Evolutionary conservation across 2,888 invertebrate genomes (phyloP).

Genomic region (Caenorhabditis plicata): DNA sequence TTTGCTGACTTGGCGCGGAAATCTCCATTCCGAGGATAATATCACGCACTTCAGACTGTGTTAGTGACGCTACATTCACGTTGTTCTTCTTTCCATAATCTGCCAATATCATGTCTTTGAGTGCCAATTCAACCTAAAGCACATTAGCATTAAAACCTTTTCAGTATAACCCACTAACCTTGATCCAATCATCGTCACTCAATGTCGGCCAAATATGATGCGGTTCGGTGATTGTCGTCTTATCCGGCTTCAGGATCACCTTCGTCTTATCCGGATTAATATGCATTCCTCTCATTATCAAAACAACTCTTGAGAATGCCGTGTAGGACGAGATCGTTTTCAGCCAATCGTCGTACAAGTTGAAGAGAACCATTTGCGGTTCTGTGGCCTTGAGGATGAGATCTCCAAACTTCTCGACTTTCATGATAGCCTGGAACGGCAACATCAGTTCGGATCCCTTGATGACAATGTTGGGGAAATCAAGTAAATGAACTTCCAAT

Average conservation of each 20-base stretch:
- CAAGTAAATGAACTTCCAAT: constrained; percentile 91
- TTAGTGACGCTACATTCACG: constrained; percentile 96
- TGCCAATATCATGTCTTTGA: constrained; percentile 95
- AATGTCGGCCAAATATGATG: constrained; percentile 99
- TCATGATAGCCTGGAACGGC: constrained; percentile 82
- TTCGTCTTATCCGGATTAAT: constrained; percentile 99
- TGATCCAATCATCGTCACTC: constrained; percentile 98
- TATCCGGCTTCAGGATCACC: constrained; percentile 95
- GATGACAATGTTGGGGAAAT: constrained; percentile 99
- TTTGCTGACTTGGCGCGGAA: constrained; percentile 95
- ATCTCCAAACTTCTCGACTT: constrained; percentile 95
- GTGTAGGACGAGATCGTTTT: constrained; percentile 99
- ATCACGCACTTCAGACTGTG: constrained; percentile 95
- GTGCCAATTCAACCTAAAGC: constrained; percentile 88
- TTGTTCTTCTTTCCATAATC: constrained; percentile 99
- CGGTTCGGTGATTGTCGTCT: constrained; percentile 95
- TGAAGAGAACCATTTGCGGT: constrained; percentile 99
- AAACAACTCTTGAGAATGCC: constrained; percentile 92
- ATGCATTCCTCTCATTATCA: constrained; percentile 92
- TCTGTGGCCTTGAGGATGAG: constrained; percentile 97
- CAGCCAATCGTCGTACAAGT: constrained; percentile 98
- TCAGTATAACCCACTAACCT: no score
- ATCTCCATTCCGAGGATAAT: constrained; percentile 99
- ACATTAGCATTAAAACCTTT: no score
- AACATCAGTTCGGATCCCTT: constrained; percentile 97